Base-by-base conservation (phyloP, 2,888 invertebrate genomes). In the Seira ritae region DNA sequence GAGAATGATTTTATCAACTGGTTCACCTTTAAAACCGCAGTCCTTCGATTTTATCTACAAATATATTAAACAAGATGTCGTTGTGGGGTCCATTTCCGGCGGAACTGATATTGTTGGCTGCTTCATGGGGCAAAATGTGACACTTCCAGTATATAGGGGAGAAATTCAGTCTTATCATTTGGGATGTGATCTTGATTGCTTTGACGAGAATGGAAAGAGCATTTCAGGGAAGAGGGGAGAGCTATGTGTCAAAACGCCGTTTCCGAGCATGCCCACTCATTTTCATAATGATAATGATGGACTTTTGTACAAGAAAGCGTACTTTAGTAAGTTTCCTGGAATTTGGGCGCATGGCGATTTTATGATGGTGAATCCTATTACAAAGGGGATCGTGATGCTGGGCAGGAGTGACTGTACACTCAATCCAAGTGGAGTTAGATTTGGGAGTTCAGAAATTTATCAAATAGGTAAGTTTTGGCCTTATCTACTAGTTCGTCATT, bases 371-470 rank as follows among this genome's bases (percentile, higher is more conserved):
- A 92, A 91, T 89, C 90, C 91, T 6, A 62, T 89, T 12, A 92
- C 92, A 3, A 91, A 91, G n/a, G 93, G 93, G n/a, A 90, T 93
- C 19, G 89, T 91, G n/a, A 93, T 93, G 92, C 89, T 92, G 12
- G 93, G 93, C 6, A 89, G 93, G 84, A 92, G 92, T 90, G 93
- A 93, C 90, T 92, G 92, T 0, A 92, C 92, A 0, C 89, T 93
- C 60, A 93, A 93, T 89, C 92, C 93, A 20, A 92, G 92, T 89
- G 93, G 93, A 22, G 92, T 93, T 0, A 90, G 93, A 22, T 93
- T 93, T 90, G 93, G 93, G 23, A 92, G 92, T 88, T 92, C 93
- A n/a, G 93, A 93, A 89, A 92, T 93, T 80, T 93, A 93, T 88
- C 91, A 92, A 86, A 91, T 92, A 80, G 92, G 92, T 92, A 89